phyloP scores from a whole-genome alignment of 2,888 invertebrate genomes.

The Drosophila imparisetae region DNA sequence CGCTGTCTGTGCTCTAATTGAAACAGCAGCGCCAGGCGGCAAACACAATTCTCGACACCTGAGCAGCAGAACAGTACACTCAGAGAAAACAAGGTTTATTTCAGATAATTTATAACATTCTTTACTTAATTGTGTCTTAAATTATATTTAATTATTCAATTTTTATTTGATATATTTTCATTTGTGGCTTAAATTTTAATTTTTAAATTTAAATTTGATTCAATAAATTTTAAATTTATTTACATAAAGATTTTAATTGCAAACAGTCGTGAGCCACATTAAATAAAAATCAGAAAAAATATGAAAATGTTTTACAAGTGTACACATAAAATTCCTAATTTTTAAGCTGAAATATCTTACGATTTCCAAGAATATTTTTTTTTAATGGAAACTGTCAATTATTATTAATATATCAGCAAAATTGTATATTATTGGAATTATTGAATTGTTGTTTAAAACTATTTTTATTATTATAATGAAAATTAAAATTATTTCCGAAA shows the following conservation, averaged over 20 bases:
- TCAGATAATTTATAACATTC: background rate
- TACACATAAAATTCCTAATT: no score
- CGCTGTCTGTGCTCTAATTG: slow-evolving; percentile 60
- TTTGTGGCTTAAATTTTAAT: background rate
- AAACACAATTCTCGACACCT: slow-evolving; percentile 55
- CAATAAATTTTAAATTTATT: no score
- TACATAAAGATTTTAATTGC: no score
- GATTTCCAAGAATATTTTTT: no score
- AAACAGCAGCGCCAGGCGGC: slow-evolving; percentile 44
- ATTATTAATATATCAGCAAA: no score
- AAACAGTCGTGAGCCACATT: background rate
- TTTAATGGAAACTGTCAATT: no score
- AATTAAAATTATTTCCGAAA: background rate
- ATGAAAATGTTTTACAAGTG: no score
- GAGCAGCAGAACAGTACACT: slow-evolving; percentile 33
- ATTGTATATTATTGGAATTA: no score
- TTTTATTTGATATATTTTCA: background rate
- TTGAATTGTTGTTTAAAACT: background rate
- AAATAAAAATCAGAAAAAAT: background rate
- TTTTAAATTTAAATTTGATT: background rate
- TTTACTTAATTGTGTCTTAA: background rate
- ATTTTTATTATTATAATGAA: no score
- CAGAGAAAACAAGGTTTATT: background rate
- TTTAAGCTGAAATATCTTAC: no score
- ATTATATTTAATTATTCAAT: background rate